A percentile compares a stretch with the other conserved stretches of the same genome.
Evolutionary conservation across 35 echinoderm and acorn worm genomes (phyloP).

Genomic region (Heliocidaris tuberculata): DNA sequence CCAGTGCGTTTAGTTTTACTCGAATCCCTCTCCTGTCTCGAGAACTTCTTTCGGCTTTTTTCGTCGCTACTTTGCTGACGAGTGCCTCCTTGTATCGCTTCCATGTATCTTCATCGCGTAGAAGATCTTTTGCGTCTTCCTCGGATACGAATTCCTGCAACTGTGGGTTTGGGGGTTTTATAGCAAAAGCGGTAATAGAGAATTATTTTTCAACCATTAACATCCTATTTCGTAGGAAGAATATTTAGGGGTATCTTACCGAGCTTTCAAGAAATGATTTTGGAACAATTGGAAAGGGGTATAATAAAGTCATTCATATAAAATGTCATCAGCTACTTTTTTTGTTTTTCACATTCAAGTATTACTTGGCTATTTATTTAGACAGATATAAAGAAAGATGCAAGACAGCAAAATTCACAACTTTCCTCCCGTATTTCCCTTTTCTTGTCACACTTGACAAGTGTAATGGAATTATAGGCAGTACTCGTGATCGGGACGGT

Average conservation of each 20-base stretch:
- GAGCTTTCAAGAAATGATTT: background rate
- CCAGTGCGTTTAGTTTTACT: constrained; percentile 12
- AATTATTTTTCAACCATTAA: background rate
- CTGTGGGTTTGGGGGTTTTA: constrained; percentile 43
- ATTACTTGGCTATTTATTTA: background rate
- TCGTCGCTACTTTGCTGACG: constrained; percentile 45
- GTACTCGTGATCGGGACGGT: background rate
- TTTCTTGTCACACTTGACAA: background rate
- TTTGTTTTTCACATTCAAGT: background rate
- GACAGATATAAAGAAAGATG: background rate
- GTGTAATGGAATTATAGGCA: background rate
- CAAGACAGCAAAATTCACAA: background rate
- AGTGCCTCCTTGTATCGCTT: constrained; percentile 58
- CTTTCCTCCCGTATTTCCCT: background rate
- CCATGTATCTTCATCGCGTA: constrained; percentile 62
- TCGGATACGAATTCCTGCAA: constrained; percentile 59
- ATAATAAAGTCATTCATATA: too few species aligned
- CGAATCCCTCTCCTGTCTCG: constrained; percentile 26
- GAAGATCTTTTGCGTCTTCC: constrained; percentile 60
- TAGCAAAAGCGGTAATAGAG: background rate
- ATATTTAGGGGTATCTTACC: too few species aligned
- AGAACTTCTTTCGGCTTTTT: constrained; percentile 40
- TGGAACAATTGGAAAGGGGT: too few species aligned
- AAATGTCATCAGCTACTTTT: too few species aligned
- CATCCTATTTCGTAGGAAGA: too few species aligned